These are phyloP conservation scores for Actenoides lindsayi DNA, from an alignment of 2,113 vertebrate species.

Conservation along the genomic window DNA sequence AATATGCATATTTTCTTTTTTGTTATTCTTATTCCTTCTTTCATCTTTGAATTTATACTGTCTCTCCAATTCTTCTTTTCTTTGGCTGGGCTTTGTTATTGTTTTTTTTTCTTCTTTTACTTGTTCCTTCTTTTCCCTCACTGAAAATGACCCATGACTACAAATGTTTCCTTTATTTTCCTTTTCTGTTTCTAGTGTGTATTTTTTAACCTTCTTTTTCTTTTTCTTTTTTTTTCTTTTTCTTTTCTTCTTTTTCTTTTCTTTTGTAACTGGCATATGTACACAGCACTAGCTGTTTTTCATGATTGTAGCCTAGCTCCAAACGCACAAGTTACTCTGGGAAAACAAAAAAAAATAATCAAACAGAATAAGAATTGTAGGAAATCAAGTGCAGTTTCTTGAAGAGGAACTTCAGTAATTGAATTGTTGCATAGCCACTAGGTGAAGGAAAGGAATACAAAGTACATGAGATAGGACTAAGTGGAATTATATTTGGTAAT, in stretches of 20 bases:
- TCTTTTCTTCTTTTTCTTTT: not conserved
- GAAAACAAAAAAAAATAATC: not conserved
- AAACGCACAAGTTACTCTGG: constrained; percentile 29
- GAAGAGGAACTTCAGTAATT: constrained; percentile 61
- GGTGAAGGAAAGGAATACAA: constrained; percentile 26
- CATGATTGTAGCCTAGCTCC: constrained; percentile 34
- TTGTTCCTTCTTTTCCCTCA: not conserved
- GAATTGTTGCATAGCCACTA: constrained; percentile 52
- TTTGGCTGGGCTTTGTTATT: not conserved
- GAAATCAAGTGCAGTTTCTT: constrained; percentile 50
- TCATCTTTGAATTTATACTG: not conserved
- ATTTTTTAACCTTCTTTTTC: constrained; percentile 16
- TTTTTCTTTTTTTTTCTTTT: not conserved
- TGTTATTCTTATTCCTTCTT: not conserved
- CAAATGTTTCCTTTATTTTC: constrained; percentile 6
- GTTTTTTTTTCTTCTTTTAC: not conserved
- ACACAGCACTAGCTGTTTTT: constrained; percentile 23
- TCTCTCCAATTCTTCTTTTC: not conserved
- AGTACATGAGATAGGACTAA: constrained; percentile 19
- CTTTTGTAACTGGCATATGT: not conserved
- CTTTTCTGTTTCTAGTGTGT: constrained; percentile 26
- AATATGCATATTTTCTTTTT: not conserved
- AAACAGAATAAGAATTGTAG: constrained; percentile 14
- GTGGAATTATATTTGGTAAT: constrained; percentile 28
- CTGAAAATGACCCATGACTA: constrained; percentile 6